Percentiles rank a stretch among this genome's conserved stretches.
Evolutionary conservation across 2,113 vertebrate species (phyloP).

Genomic region (Cynopterus brachyotis): DNA sequence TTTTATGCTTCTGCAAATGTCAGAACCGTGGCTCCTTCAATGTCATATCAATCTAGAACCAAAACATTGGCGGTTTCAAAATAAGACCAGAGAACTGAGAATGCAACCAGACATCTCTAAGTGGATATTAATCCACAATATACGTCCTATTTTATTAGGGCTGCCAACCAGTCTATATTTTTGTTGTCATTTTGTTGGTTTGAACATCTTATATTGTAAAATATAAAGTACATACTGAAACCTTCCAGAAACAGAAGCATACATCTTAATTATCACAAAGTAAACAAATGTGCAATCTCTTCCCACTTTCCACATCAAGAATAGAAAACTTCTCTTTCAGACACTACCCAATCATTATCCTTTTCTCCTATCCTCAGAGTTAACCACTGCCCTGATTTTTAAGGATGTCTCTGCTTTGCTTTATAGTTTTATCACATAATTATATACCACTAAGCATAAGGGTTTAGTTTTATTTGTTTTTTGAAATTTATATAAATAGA

Average conservation of each 20-base stretch:
- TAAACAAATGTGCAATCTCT: not conserved
- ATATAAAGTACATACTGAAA: not conserved
- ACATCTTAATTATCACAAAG: not conserved
- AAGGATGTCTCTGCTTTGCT: not conserved
- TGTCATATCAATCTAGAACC: not conserved
- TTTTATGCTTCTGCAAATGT: slow-evolving; percentile 14
- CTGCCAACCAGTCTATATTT: not conserved
- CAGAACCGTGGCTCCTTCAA: not conserved
- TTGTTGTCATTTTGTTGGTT: not conserved
- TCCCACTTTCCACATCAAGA: not conserved
- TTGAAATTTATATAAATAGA: not conserved
- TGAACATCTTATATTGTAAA: not conserved
- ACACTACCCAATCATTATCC: too few relatives aligned
- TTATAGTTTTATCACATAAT: not conserved
- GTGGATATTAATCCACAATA: not conserved
- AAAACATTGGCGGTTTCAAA: not conserved
- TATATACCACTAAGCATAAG: not conserved
- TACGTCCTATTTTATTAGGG: not conserved
- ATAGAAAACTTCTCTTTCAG: not conserved
- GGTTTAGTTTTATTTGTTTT: not conserved
- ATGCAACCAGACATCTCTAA: not conserved
- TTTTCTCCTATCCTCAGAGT: not conserved
- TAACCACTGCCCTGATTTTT: not conserved
- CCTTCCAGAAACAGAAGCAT: not conserved
- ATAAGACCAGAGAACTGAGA: not conserved